Base-by-base conservation (phyloP, 2,888 invertebrate species). In the Polyommatus iphigenia region DNA sequence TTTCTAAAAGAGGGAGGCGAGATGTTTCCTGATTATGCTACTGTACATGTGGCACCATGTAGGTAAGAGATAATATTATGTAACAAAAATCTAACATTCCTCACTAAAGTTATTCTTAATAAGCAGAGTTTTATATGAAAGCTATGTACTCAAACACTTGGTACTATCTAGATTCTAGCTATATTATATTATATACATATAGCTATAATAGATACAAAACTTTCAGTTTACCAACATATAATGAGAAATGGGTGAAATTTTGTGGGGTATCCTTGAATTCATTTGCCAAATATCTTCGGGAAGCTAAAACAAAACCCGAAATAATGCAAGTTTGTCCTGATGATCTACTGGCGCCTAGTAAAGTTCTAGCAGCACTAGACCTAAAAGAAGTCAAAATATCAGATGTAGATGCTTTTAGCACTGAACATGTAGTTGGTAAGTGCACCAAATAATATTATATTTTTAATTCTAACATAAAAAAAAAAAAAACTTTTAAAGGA, bases 191-290 rank as follows among this genome's bases (percentile, higher is more conserved):
- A 54, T 15, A 18, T 54, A 24, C 24, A 24, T 24, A 24, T 24
- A 24, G 24, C 24, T 24, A 24, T 24, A 24, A 24, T 54, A 54
- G 18, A 18, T 15, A 54, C 18, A 18, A 5, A 18, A 54, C 13
- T 87, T 88, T 79, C 83, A 96, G 96, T 86, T 87, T 96, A 1
- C 96, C 97, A n/a, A 89, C 92, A 10, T 90, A 96, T 78, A 96
- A 95, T 84, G 94, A 96, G 13, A 96, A 96, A 87, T 99, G 99
- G 98, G 92, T 96, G 32, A 88, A 97, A 84, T 95, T 98, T n/a
- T 91, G 95, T 88, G 98, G 98, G 6, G 96, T 98, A 46, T 95
- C 96, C 82, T 97, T 99, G 97, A 94, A 93, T 59, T 87, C 91
- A 76, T 95, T 97, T 84, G 96, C 95, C 0, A 90, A 93, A 80